These are phyloP conservation scores for Acanthurus tractus DNA, from an alignment of 2,797 vertebrate species.

Conservation along the genomic window DNA sequence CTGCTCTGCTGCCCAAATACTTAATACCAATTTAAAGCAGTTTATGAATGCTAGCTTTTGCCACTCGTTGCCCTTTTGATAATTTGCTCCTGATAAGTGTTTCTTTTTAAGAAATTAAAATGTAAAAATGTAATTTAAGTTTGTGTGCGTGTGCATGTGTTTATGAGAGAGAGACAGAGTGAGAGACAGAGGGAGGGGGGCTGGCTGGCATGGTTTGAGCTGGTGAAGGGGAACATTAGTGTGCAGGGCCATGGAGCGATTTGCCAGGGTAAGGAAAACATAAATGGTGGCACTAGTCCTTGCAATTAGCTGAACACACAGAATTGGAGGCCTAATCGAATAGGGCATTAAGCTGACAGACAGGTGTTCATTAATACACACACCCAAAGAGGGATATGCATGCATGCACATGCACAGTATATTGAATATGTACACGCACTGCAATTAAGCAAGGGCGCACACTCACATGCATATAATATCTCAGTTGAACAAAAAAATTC, in stretches of 20 bases:
- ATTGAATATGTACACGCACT: slow-evolving; percentile 28
- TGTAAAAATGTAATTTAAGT: slow-evolving; percentile 29
- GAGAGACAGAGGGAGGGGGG: not conserved
- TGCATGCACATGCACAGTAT: slow-evolving; percentile 12
- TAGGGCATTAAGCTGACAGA: slow-evolving; percentile 72
- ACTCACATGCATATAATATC: slow-evolving; percentile 4
- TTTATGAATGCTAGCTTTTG: slow-evolving; percentile 7
- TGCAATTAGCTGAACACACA: slow-evolving; percentile 84
- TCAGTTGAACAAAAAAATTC: slow-evolving; percentile 9
- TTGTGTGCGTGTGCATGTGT: slow-evolving; percentile 24
- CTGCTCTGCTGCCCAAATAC: slow-evolving; percentile 13
- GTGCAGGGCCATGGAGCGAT: slow-evolving; percentile 63
- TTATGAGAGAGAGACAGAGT: not conserved
- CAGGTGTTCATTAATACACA: slow-evolving; percentile 70
- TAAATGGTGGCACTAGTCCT: slow-evolving; percentile 59
- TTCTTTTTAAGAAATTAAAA: slow-evolving; percentile 44
- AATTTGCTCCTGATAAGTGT: slow-evolving; percentile 29
- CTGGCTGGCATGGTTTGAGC: slow-evolving; percentile 13
- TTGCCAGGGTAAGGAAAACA: slow-evolving; percentile 74
- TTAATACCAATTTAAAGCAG: slow-evolving; percentile 5
- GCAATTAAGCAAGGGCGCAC: slow-evolving; percentile 2
- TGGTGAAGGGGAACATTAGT: slow-evolving; percentile 65
- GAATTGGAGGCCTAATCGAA: slow-evolving; percentile 76
- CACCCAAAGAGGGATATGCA: slow-evolving; percentile 31
- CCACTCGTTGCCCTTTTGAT: slow-evolving; percentile 29